These are phyloP conservation scores for Heliconius congener DNA, from an alignment of 1,140 invertebrate genomes.

Conservation along the genomic window DNA sequence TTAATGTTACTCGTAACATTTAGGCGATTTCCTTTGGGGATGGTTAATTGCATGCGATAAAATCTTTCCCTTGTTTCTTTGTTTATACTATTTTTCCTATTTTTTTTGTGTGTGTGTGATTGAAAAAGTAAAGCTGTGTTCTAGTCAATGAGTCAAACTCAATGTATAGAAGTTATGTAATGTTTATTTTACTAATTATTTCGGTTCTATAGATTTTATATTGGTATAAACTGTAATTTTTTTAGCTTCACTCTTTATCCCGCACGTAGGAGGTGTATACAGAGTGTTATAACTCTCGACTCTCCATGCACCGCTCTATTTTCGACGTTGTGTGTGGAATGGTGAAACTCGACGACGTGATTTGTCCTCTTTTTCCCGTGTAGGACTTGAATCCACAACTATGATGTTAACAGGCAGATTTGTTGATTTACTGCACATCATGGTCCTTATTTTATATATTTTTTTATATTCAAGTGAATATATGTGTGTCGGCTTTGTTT, in stretches of 20 bases:
- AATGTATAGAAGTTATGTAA: background rate
- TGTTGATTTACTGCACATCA: too few relatives aligned
- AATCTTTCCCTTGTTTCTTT: constrained; percentile 28
- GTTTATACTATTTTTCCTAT: background rate
- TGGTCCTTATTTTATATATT: too few relatives aligned
- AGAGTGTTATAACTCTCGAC: background rate
- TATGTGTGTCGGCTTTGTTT: background rate
- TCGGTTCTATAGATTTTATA: background rate
- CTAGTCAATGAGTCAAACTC: too few relatives aligned
- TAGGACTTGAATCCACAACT: too few relatives aligned
- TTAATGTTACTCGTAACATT: constrained; percentile 39
- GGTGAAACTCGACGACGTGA: too few relatives aligned
- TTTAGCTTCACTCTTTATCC: background rate
- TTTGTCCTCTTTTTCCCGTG: background rate
- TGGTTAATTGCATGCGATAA: constrained; percentile 37
- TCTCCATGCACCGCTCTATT: background rate
- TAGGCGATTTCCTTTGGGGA: constrained; percentile 33
- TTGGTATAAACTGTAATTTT: background rate
- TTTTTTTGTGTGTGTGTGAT: background rate
- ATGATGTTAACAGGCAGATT: too few relatives aligned
- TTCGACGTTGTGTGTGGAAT: too few relatives aligned
- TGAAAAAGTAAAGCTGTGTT: background rate
- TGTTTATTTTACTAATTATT: background rate
- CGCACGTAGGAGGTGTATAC: background rate
- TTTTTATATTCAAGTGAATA: too few relatives aligned